phyloP scores from a whole-genome alignment of 2,113 vertebrate genomes.

The Melanocharis versteri region DNA sequence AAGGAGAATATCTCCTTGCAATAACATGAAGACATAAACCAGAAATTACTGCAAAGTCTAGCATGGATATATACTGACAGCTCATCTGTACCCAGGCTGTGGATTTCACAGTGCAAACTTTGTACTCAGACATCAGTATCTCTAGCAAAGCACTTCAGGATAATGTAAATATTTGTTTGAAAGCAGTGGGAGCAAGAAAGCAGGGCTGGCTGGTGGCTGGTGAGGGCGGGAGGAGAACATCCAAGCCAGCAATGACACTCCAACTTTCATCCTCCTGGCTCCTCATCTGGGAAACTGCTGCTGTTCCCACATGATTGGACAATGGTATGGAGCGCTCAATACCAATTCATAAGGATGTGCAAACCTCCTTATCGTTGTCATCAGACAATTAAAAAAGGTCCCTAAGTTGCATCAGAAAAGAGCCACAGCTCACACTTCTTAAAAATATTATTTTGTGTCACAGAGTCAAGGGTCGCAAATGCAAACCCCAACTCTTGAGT shows the following conservation, averaged over 20 bases:
- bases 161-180: background rate
- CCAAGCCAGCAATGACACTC: background rate
- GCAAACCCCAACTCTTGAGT: background rate
- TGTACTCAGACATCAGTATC: background rate
- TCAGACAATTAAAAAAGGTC: background rate
- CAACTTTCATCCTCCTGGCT: background rate
- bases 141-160: background rate
- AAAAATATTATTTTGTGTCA: background rate
- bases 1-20: background rate
- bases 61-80: rapidly evolving
- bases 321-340: background rate
- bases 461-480: background rate
- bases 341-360: background rate
- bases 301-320: background rate
- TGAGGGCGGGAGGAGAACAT: background rate
- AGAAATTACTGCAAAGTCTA: background rate
- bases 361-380: background rate
- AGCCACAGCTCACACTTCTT: background rate
- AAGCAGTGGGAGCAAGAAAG: background rate
- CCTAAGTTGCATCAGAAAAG: background rate
- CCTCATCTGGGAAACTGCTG: background rate
- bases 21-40: background rate
- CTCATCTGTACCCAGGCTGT: background rate
- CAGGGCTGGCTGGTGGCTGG: background rate
- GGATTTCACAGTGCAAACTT: background rate